phyloP scores from a whole-genome alignment of 2,797 vertebrate species.

The Falco berigora region DNA sequence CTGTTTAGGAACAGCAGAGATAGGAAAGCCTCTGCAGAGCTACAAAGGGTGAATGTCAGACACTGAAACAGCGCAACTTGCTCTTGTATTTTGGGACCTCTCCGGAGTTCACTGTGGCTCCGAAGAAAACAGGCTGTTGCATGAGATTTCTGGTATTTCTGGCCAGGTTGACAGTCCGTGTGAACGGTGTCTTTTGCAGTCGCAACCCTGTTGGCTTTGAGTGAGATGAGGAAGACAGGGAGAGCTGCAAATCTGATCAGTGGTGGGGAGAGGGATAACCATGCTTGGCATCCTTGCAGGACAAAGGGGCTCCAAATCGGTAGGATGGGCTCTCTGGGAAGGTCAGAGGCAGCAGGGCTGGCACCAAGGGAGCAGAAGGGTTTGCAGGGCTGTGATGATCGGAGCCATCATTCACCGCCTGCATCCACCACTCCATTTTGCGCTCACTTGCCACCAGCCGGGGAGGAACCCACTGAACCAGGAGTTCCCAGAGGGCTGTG shows the following conservation, averaged over 20 bases:
- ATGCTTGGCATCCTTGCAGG: accelerated
- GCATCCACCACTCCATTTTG: accelerated
- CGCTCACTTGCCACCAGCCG: accelerated
- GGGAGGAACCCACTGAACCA: background rate
- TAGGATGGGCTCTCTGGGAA: background rate
- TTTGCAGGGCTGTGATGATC: background rate
- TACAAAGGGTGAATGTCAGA: background rate
- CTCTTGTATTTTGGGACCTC: background rate
- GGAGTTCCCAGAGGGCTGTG: background rate
- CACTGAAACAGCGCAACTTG: background rate
- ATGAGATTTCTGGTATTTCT: background rate
- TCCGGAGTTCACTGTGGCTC: background rate
- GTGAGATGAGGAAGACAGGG: background rate
- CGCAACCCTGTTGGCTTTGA: background rate
- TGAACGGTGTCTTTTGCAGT: background rate
- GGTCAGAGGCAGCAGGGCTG: background rate
- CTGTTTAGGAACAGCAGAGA: background rate
- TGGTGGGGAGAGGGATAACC: background rate
- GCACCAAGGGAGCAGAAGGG: background rate
- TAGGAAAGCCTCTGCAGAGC: background rate
- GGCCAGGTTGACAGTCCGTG: background rate
- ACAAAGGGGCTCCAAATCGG: background rate
- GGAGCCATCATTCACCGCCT: too few species aligned
- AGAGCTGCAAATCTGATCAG: conserved; percentile 16
- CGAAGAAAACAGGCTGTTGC: background rate